These are phyloP conservation scores for Corythaeola cristata DNA, from an alignment of 2,113 vertebrate species.

Conservation along the genomic window DNA sequence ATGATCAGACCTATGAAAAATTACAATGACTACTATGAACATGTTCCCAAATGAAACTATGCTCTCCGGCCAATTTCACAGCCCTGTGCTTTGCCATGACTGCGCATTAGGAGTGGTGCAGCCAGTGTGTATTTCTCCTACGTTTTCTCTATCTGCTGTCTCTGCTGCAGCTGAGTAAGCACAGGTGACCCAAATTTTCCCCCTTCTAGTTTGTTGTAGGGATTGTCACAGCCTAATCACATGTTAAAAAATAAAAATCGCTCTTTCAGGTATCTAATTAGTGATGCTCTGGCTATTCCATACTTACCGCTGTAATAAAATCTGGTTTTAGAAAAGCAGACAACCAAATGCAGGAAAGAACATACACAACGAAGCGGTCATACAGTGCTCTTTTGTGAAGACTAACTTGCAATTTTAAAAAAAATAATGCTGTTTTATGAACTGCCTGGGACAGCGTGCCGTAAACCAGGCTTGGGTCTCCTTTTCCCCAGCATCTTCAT, in stretches of 20 bases:
- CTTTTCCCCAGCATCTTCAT: neutral
- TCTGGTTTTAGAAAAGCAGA: neutral
- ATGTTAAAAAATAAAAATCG: rapidly evolving
- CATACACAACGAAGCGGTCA: neutral
- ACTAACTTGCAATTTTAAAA: neutral
- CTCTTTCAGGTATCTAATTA: neutral
- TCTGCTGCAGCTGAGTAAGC: neutral
- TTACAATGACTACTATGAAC: neutral
- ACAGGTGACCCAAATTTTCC: neutral
- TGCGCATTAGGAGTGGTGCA: neutral
- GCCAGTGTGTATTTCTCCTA: neutral
- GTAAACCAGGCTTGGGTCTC: neutral
- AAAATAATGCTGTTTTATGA: neutral
- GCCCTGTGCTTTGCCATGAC: neutral
- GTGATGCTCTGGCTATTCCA: neutral
- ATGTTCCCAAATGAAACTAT: neutral
- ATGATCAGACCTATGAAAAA: slow-evolving; percentile 1
- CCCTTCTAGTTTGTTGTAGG: neutral
- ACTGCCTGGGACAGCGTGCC: neutral
- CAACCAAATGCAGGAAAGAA: neutral
- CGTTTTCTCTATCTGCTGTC: neutral
- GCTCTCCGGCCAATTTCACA: neutral
- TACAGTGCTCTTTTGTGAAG: neutral
- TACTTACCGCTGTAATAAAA: neutral
- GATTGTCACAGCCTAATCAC: neutral